Evolutionary conservation across 2,888 invertebrate species (phyloP).

Genomic region (Lepas anatifera): DNA sequence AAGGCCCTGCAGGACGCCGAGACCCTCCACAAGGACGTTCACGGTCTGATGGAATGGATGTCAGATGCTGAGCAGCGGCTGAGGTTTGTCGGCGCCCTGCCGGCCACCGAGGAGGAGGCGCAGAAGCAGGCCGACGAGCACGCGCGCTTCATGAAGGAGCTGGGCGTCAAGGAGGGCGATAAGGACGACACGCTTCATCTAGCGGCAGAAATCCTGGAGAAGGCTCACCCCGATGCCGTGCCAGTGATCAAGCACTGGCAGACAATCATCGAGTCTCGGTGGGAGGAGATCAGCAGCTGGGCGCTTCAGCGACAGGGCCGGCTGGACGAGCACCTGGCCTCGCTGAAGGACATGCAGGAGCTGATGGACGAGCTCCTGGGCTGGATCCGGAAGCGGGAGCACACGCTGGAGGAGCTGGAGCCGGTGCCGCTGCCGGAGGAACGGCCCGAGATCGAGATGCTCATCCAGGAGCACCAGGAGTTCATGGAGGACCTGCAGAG

Average conservation of each 20-base stretch:
- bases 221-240: constrained; percentile 93
- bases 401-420: constrained; percentile 42
- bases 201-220: constrained; percentile 74
- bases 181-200: constrained; percentile 75
- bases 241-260: constrained; percentile 97
- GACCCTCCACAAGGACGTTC: constrained; percentile 83
- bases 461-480: constrained; percentile 84
- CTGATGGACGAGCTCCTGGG: constrained; percentile 82
- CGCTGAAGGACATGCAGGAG: constrained; percentile 68
- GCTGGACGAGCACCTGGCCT: constrained; percentile 65
- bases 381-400: constrained; percentile 61
- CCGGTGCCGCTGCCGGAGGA: constrained; percentile 83
- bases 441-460: constrained; percentile 67
- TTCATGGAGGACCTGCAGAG: constrained; percentile 93
- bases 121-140: constrained; percentile 73
- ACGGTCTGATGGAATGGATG: constrained; percentile 88
- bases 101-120: constrained; percentile 83
- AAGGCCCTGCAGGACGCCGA: constrained; percentile 85
- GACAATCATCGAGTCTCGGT: constrained; percentile 86
- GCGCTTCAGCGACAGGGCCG: constrained; percentile 62
- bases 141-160: constrained; percentile 67
- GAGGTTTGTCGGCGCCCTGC: constrained; percentile 78
- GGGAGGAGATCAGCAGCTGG: constrained; percentile 93
- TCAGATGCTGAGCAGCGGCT: constrained; percentile 90
- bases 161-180: constrained; percentile 68